These are phyloP conservation scores for Gadus chalcogrammus DNA, from an alignment of 2,113 vertebrate genomes.

Conservation along the genomic window DNA sequence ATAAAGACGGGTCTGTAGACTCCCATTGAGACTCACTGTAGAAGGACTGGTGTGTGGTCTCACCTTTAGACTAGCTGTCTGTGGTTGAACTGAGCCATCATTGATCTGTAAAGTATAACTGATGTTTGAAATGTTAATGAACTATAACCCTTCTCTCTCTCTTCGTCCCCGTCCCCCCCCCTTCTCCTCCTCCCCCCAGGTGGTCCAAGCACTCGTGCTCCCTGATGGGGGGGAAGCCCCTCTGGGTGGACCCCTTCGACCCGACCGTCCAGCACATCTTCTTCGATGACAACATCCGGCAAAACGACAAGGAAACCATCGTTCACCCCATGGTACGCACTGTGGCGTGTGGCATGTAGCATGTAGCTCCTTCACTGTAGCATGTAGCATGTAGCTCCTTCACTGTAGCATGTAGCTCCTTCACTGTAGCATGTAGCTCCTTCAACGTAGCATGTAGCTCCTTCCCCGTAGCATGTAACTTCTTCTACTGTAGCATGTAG, in stretches of 20 bases:
- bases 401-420: not conserved
- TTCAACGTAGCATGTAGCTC: no score
- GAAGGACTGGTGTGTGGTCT: no score
- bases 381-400: not conserved
- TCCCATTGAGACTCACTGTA: no score
- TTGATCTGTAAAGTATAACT: no score
- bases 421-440: not conserved
- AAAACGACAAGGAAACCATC: conserved; percentile 78
- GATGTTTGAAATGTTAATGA: no score
- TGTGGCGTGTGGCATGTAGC: not conserved
- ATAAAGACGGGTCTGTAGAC: no score
- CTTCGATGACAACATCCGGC: conserved; percentile 87
- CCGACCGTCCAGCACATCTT: conserved; percentile 81
- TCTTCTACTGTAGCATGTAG: no score
- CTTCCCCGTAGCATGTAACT: not conserved
- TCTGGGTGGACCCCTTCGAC: conserved; percentile 87
- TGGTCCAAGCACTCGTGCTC: conserved; percentile 79
- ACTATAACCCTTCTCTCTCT: not conserved
- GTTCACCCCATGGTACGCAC: conserved; percentile 77
- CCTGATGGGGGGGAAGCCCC: conserved; percentile 80
- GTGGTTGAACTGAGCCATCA: no score
- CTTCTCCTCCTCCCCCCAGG: conserved; percentile 58
- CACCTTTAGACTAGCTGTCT: no score
- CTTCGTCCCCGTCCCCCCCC: not conserved
- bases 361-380: not conserved